phyloP scores from a whole-genome alignment of 2,888 invertebrate genomes.

The Amiota mariae region DNA sequence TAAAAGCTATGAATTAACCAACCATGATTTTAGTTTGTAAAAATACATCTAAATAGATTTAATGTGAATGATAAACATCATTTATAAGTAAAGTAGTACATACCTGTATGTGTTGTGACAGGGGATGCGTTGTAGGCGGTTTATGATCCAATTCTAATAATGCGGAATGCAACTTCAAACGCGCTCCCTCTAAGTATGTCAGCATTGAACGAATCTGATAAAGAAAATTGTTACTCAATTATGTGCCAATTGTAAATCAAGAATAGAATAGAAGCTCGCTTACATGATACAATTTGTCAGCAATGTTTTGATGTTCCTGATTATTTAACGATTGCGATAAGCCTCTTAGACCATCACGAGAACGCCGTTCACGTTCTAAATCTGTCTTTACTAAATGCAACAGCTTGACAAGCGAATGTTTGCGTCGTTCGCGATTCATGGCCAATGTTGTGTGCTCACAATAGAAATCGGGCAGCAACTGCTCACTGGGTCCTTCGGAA shows the following conservation, averaged over 20 bases:
- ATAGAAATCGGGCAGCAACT: conserved; percentile 93
- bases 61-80: too few relatives aligned
- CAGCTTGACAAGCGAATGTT: conserved; percentile 88
- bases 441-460: conserved; percentile 94
- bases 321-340: conserved; percentile 91
- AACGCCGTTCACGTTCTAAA: conserved; percentile 90
- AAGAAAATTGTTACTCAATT: neutral
- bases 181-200: conserved; percentile 91
- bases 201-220: conserved; percentile 92
- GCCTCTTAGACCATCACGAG: conserved; percentile 91
- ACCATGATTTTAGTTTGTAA: neutral
- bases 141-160: conserved; percentile 87
- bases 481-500: conserved; percentile 81
- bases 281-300: conserved; percentile 94
- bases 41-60: too few relatives aligned
- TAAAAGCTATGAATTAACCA: too few relatives aligned
- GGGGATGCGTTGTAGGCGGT: conserved; percentile 84
- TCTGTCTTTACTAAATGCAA: conserved; percentile 90
- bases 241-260: too few relatives aligned
- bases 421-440: conserved; percentile 92
- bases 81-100: conserved; percentile 18
- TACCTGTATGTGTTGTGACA: conserved; percentile 87
- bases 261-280: conserved; percentile 42
- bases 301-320: conserved; percentile 92
- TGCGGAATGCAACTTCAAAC: conserved; percentile 89